These are phyloP conservation scores for Drosophila guanche DNA, from an alignment of 1,140 invertebrate species.

Conservation along the genomic window DNA sequence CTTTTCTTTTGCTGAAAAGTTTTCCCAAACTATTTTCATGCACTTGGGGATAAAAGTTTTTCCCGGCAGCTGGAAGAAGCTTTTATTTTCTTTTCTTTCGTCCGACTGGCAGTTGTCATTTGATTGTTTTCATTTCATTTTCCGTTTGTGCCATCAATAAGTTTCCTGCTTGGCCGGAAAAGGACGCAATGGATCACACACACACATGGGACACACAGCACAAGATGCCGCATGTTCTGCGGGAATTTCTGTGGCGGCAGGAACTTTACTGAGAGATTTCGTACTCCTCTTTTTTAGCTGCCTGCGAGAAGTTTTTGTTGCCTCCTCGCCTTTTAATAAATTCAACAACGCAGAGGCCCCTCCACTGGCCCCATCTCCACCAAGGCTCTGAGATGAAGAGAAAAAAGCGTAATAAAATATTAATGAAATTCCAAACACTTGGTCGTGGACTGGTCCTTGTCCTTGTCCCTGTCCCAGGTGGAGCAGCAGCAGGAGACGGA, in stretches of 20 bases:
- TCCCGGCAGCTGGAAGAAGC: constrained; percentile 27
- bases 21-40: constrained; percentile 47
- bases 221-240: constrained; percentile 1
- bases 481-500: constrained; percentile 1
- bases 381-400: background rate
- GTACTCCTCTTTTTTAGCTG: constrained; percentile 5
- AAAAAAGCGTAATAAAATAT: constrained; percentile 82
- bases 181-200: no score
- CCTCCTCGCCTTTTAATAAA: constrained; percentile 64
- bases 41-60: constrained; percentile 49
- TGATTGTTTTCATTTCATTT: constrained; percentile 78
- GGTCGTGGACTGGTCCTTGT: constrained; percentile 28
- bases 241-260: background rate
- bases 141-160: constrained; percentile 67
- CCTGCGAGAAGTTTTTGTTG: constrained; percentile 6
- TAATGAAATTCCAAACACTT: constrained; percentile 83
- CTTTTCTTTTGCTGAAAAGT: constrained; percentile 35
- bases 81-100: constrained; percentile 13
- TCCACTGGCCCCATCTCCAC: background rate
- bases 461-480: constrained; percentile 12
- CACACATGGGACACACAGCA: constrained; percentile 11
- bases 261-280: background rate
- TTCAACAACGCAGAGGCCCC: constrained; percentile 58
- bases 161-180: constrained; percentile 10
- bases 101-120: constrained; percentile 61